Percentiles rank a stretch among this genome's conserved stretches.
Conservation (phyloP, 1,140 invertebrate species). For the Philotrypesis tridentata region DNA sequence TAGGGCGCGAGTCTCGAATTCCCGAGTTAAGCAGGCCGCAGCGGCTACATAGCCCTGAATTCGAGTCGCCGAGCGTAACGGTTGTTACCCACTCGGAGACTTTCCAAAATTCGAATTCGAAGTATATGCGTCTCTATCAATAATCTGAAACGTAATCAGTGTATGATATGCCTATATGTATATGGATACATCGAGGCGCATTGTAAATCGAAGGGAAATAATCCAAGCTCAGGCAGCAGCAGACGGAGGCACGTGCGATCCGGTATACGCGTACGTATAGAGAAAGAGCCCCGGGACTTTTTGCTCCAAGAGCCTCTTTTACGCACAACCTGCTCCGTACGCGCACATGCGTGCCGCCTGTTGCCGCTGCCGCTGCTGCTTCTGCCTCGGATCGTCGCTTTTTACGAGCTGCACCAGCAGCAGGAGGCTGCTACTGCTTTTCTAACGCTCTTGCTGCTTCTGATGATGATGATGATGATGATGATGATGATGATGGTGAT, state of each 20-base stretch:
- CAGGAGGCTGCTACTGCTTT: not conserved
- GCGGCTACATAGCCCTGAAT: not conserved
- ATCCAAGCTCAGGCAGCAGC: not conserved
- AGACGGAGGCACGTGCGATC: not conserved
- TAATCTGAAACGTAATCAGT: no score
- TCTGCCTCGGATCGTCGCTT: not conserved
- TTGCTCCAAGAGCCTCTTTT: conserved; percentile 6
- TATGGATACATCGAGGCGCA: not conserved
- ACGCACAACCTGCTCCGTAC: not conserved
- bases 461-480: not conserved
- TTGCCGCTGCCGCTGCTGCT: no score
- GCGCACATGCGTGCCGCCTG: conserved; percentile 18
- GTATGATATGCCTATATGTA: no score
- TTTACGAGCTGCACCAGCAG: conserved; percentile 7
- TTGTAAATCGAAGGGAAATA: not conserved
- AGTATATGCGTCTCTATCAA: no score
- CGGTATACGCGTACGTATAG: not conserved
- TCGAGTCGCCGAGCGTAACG: no score
- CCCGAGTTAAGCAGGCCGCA: not conserved
- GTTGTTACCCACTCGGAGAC: no score
- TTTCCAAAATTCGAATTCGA: no score
- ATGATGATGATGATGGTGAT: not conserved
- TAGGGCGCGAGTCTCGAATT: not conserved
- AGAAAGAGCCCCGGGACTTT: not conserved
- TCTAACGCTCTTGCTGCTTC: no score